Conservation (phyloP, 2,113 vertebrate genomes). For the Dolichotis patagonum region DNA sequence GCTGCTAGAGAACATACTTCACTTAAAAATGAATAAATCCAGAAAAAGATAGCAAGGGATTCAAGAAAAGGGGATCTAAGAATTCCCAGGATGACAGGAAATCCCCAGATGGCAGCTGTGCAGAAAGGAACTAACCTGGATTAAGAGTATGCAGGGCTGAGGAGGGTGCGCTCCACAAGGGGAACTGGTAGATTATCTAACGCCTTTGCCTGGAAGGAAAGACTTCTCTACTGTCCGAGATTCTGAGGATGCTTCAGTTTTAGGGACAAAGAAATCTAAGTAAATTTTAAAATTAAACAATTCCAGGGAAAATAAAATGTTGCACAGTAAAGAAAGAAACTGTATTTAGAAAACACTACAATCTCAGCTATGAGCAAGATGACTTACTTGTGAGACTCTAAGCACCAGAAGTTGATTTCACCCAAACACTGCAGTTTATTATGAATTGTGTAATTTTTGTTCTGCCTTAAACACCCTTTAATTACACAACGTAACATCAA, state of each 20-base stretch:
- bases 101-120: background rate
- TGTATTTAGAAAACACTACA: background rate
- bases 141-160: accelerated
- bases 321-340: background rate
- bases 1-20: background rate
- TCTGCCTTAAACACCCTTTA: too few species aligned
- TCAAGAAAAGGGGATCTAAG: background rate
- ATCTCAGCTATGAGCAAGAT: background rate
- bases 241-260: background rate
- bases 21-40: background rate
- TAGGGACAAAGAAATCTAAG: background rate
- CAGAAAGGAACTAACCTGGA: background rate
- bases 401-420: background rate
- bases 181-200: background rate
- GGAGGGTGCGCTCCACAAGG: too few species aligned
- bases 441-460: background rate
- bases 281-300: background rate
- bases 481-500: background rate
- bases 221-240: background rate
- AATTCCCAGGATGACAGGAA: background rate
- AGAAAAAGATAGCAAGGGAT: background rate
- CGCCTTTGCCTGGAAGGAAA: background rate
- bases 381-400: background rate
- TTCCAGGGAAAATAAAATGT: background rate
- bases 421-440: background rate